These are phyloP conservation scores for Actinopyga echinites DNA, from an alignment of 53 echinoderm and acorn worm species.

Conservation along the genomic window DNA sequence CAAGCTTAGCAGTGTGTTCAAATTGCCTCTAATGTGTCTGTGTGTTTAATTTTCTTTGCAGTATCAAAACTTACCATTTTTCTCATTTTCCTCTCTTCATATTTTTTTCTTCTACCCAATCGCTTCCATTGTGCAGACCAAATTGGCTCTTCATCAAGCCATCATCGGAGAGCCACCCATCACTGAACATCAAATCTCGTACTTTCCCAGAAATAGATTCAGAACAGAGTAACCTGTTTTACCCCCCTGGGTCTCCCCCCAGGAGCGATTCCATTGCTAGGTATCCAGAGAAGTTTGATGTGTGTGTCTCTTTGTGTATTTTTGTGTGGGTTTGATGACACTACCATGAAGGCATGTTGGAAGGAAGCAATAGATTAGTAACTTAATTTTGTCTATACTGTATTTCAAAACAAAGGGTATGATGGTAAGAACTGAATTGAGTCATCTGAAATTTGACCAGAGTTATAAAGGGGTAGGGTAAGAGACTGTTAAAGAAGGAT, in stretches of 20 bases:
- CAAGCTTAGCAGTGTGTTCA: too few species aligned
- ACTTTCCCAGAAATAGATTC: conserved; percentile 34
- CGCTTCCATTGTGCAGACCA: conserved; percentile 2
- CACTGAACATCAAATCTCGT: conserved; percentile 40
- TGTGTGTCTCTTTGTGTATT: not conserved
- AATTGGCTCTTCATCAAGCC: conserved; percentile 50
- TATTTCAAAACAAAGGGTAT: too few species aligned
- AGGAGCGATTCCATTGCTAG: conserved; percentile 37
- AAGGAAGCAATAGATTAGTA: too few species aligned
- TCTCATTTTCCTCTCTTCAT: not conserved
- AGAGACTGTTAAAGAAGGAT: too few species aligned
- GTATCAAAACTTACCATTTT: not conserved
- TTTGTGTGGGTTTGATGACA: too few species aligned
- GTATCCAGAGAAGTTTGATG: not conserved
- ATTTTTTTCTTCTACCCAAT: not conserved
- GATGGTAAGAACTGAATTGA: too few species aligned
- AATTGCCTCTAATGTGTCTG: too few species aligned
- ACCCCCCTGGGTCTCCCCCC: conserved; percentile 39
- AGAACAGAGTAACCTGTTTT: conserved; percentile 6
- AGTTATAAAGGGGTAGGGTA: too few species aligned
- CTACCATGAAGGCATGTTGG: too few species aligned
- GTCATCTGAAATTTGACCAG: too few species aligned
- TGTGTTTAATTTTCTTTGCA: too few species aligned
- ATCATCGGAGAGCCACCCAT: conserved; percentile 20
- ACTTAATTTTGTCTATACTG: too few species aligned